Conservation (phyloP, 2,797 vertebrate species). For the Crypturellus tataupa region DNA sequence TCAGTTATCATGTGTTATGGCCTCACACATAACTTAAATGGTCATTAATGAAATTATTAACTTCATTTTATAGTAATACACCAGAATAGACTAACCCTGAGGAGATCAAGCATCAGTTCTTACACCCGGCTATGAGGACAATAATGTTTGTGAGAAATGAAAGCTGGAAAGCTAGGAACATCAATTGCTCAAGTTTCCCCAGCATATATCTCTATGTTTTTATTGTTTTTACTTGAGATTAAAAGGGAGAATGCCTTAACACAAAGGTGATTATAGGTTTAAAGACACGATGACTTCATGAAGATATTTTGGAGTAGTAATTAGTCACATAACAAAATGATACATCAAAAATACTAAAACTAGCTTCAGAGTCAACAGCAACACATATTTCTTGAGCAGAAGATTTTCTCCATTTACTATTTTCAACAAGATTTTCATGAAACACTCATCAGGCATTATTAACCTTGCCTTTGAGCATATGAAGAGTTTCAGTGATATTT, state of each 20-base stretch:
- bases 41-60: not conserved
- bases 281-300: not conserved
- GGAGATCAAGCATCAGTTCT: not conserved
- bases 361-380: not conserved
- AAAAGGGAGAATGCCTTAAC: not conserved
- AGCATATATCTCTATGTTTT: rapidly evolving
- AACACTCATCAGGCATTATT: not conserved
- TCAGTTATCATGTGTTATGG: not conserved
- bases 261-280: not conserved
- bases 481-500: not conserved
- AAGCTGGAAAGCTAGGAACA: not conserved
- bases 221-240: not conserved
- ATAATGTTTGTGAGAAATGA: not conserved
- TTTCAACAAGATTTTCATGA: not conserved
- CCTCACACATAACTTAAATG: not conserved
- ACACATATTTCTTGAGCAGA: not conserved
- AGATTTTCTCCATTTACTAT: not conserved
- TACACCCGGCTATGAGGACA: not conserved
- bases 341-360: not conserved
- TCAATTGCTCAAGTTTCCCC: not conserved
- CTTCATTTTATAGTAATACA: not conserved
- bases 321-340: not conserved
- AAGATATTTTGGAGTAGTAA: not conserved
- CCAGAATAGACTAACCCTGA: not conserved
- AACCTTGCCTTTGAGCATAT: not conserved